Evolutionary conservation across 2,888 invertebrate genomes (phyloP).

Genomic region (Magallana nippona): DNA sequence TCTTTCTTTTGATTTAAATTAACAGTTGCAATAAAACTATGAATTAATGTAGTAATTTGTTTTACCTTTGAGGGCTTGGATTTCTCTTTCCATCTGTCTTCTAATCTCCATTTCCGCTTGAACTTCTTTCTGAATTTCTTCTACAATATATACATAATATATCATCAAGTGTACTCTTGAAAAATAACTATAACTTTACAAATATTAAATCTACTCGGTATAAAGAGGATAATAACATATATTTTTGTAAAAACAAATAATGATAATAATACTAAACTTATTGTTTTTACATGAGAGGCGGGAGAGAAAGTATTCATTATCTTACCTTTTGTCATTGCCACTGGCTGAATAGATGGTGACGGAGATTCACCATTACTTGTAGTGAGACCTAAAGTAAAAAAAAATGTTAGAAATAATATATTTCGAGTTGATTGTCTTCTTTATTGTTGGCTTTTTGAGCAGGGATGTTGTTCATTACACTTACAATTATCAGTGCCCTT

Average conservation of each 20-base stretch:
- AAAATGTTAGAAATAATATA: too few species aligned
- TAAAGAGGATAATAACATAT: too few species aligned
- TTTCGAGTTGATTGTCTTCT: too few species aligned
- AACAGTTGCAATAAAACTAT: neutral
- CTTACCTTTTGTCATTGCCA: constrained; percentile 36
- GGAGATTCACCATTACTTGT: neutral
- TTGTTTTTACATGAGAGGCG: neutral
- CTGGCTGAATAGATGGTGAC: neutral
- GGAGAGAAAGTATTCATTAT: neutral
- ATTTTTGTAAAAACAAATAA: too few species aligned
- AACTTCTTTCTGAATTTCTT: constrained; percentile 75
- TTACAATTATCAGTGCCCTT: neutral
- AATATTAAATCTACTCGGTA: too few species aligned
- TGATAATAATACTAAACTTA: neutral
- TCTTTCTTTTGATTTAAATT: too few species aligned
- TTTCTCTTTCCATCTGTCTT: constrained; percentile 75
- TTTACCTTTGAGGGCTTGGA: constrained; percentile 74
- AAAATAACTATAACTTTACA: too few species aligned
- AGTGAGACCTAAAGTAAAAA: too few species aligned
- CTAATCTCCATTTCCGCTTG: constrained; percentile 74
- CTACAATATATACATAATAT: constrained; percentile 54
- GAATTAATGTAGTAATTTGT: neutral
- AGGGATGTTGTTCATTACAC: neutral
- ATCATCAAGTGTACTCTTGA: too few species aligned
- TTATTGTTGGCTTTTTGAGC: too few species aligned